phyloP scores from a whole-genome alignment of 2,888 invertebrate species.

The Terebella lapidaria region DNA sequence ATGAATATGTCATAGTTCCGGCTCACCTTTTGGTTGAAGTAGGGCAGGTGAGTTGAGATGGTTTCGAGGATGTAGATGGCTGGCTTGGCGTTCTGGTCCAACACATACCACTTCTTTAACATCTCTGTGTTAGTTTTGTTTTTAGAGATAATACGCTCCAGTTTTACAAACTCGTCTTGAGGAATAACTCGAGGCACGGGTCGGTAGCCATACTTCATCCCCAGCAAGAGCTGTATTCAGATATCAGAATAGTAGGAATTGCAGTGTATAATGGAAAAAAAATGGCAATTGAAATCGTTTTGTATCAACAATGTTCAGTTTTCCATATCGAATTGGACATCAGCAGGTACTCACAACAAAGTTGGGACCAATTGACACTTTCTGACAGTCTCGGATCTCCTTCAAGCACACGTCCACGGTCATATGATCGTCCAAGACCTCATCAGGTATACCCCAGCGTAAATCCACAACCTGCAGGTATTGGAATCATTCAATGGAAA shows the following conservation, averaged over 20 bases:
- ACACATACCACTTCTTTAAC: constrained; percentile 35
- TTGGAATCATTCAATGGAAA: no score
- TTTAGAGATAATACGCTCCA: constrained; percentile 26
- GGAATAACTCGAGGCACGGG: constrained; percentile 35
- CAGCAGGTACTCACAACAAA: constrained; percentile 25
- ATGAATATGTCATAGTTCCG: no score
- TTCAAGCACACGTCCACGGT: constrained; percentile 27
- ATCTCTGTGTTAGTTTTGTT: constrained; percentile 28
- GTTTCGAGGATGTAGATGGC: constrained; percentile 38
- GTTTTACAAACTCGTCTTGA: constrained; percentile 33
- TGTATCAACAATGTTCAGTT: background rate
- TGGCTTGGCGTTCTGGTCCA: constrained; percentile 40
- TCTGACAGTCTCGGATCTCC: constrained; percentile 27
- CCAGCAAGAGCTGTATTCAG: constrained; percentile 43
- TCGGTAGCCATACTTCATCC: constrained; percentile 44
- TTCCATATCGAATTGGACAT: background rate
- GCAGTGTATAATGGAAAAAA: no score
- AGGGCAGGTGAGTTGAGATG: constrained; percentile 24
- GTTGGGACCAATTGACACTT: constrained; percentile 25
- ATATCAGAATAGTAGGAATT: background rate
- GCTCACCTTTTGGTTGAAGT: constrained; percentile 25
- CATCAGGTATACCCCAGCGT: constrained; percentile 30
- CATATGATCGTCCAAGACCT: constrained; percentile 28
- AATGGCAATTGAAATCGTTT: no score
- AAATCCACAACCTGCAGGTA: constrained; percentile 26